Conservation (phyloP, 2,113 vertebrate genomes). For the Nothobranchius furzeri region DNA sequence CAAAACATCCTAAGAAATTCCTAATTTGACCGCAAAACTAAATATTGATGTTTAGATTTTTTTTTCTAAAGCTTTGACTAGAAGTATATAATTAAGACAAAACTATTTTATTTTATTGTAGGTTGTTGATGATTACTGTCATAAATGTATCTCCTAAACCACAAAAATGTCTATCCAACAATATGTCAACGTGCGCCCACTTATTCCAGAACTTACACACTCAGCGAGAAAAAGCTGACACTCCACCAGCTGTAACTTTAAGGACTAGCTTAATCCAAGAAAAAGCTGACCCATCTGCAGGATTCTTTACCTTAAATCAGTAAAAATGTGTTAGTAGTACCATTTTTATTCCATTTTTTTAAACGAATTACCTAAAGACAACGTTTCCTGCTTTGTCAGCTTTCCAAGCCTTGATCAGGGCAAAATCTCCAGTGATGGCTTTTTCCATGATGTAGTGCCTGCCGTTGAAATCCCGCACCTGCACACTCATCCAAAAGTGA, state of each 20-base stretch:
- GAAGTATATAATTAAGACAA: no score
- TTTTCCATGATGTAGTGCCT: constrained; percentile 92
- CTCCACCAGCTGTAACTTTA: not conserved
- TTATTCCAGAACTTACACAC: not conserved
- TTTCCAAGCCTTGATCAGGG: constrained; percentile 96
- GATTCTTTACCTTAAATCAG: not conserved
- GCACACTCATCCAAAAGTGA: constrained; percentile 12
- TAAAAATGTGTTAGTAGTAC: not conserved
- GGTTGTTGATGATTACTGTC: not conserved
- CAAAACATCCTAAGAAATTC: no score
- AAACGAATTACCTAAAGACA: constrained; percentile 88
- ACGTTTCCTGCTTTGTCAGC: constrained; percentile 94
- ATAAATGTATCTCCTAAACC: not conserved
- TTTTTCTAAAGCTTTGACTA: no score
- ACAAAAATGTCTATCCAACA: not conserved
- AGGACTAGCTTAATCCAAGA: not conserved
- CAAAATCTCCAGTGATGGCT: constrained; percentile 94
- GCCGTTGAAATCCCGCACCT: constrained; percentile 92
- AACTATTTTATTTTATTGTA: no score
- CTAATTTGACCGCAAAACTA: no score
- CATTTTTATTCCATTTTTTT: not conserved
- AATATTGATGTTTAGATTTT: no score
- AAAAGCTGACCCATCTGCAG: not conserved
- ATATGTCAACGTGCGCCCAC: no score
- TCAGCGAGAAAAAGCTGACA: not conserved